Evolutionary conservation across 2,797 vertebrate genomes (phyloP).

Genomic region (Propithecus deckenii): DNA sequence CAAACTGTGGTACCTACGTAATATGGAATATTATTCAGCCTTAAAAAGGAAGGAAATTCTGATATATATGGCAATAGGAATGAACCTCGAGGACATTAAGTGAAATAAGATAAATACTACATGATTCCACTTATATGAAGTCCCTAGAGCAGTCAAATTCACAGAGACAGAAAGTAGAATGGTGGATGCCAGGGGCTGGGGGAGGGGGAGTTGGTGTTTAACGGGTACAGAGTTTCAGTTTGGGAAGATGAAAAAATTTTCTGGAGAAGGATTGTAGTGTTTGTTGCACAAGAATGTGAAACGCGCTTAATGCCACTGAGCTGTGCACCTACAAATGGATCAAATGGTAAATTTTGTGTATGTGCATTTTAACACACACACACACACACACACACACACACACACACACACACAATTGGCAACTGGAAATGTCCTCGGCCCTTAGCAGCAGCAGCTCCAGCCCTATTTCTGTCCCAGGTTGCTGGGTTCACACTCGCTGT

Average conservation of each 20-base stretch:
- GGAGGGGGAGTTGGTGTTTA: not conserved
- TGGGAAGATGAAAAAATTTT: not conserved
- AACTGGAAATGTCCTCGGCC: not conserved
- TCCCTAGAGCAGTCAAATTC: not conserved
- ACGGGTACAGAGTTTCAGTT: not conserved
- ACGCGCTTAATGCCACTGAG: not conserved
- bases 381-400: not conserved
- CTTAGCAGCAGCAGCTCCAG: not conserved
- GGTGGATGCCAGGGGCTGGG: not conserved
- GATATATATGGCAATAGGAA: accelerated
- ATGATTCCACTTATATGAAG: not conserved
- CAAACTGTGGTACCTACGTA: accelerated
- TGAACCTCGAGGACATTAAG: not conserved
- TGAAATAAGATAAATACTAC: not conserved
- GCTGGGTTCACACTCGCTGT: not conserved
- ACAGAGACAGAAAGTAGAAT: not conserved
- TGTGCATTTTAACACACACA: not conserved
- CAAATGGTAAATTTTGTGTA: not conserved
- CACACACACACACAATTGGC: not conserved
- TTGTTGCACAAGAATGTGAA: accelerated
- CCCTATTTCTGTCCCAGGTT: not conserved
- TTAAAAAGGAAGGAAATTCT: not conserved
- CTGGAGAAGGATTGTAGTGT: not conserved
- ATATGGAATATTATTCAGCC: not conserved
- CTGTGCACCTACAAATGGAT: not conserved